Conservation (phyloP, 2,113 vertebrate species). For the Pseudorasbora parva region DNA sequence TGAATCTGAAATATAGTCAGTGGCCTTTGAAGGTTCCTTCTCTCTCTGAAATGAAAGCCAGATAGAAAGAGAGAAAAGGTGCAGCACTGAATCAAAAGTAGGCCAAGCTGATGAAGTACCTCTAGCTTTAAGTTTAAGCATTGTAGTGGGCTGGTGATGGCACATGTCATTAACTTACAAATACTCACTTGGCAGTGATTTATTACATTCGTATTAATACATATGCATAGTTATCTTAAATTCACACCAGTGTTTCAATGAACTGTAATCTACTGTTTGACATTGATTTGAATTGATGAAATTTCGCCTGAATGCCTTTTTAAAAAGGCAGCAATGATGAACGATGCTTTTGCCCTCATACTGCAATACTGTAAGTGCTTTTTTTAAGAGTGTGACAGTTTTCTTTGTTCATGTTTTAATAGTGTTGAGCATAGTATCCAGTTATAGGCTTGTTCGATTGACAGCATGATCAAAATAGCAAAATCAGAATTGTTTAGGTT, state of each 20-base stretch:
- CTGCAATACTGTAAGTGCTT: background rate
- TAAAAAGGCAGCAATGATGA: background rate
- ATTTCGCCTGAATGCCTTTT: background rate
- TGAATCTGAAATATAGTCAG: constrained; percentile 48
- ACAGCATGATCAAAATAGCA: too few relatives aligned
- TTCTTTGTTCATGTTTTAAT: too few relatives aligned
- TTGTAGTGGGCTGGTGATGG: constrained; percentile 15
- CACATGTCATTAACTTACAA: constrained; percentile 9
- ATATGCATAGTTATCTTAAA: background rate
- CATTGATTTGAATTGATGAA: background rate
- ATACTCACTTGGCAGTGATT: constrained; percentile 13
- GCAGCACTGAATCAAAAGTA: constrained; percentile 24
- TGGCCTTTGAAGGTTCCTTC: constrained; percentile 22
- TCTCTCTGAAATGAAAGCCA: background rate
- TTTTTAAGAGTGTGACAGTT: background rate
- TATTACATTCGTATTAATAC: background rate
- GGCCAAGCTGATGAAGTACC: constrained; percentile 19
- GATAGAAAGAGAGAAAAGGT: constrained; percentile 19
- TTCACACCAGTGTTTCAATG: constrained; percentile 2
- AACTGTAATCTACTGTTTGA: background rate
- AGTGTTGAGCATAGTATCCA: too few relatives aligned
- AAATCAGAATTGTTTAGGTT: too few relatives aligned
- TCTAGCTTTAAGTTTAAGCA: constrained; percentile 6
- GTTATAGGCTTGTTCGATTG: too few relatives aligned
- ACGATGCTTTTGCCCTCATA: background rate